Conservation (phyloP, 1,140 invertebrate genomes). For the Chymomyza costata region DNA sequence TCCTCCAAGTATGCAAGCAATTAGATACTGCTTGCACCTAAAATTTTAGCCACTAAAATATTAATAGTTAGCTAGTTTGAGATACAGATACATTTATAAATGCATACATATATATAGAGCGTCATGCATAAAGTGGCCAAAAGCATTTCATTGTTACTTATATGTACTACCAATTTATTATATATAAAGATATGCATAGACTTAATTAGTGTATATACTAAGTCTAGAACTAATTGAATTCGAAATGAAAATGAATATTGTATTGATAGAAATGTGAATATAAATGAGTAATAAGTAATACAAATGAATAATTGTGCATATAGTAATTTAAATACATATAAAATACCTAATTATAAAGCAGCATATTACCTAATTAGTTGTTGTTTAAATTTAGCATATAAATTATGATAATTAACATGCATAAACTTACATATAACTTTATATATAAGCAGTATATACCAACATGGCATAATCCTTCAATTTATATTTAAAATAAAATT, state of each 20-base stretch:
- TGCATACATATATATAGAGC: constrained; percentile 18
- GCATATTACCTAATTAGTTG: constrained; percentile 42
- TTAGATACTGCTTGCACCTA: constrained; percentile 34
- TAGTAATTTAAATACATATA: constrained; percentile 50
- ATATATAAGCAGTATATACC: constrained; percentile 39
- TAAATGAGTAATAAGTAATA: constrained; percentile 24
- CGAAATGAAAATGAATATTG: background rate
- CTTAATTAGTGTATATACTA: constrained; percentile 29
- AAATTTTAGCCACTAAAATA: constrained; percentile 7
- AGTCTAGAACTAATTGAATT: constrained; percentile 10
- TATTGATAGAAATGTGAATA: constrained; percentile 45
- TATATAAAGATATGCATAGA: constrained; percentile 20
- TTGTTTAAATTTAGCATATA: constrained; percentile 40
- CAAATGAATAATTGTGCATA: constrained; percentile 66
- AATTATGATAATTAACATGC: constrained; percentile 17
- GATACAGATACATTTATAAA: constrained; percentile 3
- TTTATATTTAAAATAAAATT: constrained; percentile 32
- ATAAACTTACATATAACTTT: constrained; percentile 12
- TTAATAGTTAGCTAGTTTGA: constrained; percentile 16
- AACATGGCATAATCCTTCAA: constrained; percentile 55
- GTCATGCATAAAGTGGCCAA: constrained; percentile 31
- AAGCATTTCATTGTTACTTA: constrained; percentile 20
- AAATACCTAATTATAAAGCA: constrained; percentile 33
- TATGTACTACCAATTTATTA: constrained; percentile 6
- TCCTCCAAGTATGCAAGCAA: constrained; percentile 60